Evolutionary conservation across 2,113 vertebrate species (phyloP).

Genomic region (Thalassarche chlororhynchos): DNA sequence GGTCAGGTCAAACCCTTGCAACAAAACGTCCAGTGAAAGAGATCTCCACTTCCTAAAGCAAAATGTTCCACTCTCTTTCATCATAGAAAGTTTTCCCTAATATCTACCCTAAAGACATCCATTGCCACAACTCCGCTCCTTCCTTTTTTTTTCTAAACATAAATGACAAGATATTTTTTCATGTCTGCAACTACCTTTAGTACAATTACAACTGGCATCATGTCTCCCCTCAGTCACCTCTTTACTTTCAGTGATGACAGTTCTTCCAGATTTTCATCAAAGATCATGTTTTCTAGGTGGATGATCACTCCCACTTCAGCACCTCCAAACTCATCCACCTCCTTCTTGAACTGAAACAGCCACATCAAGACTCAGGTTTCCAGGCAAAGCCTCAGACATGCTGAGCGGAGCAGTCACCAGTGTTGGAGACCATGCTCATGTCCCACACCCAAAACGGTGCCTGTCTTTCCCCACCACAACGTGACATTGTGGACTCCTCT

Average conservation of each 20-base stretch:
- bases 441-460: accelerated
- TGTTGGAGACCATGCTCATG: accelerated
- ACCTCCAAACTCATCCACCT: neutral
- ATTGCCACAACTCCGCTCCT: neutral
- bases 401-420: neutral
- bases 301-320: neutral
- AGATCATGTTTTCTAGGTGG: neutral
- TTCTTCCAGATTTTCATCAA: neutral
- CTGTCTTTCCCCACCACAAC: neutral
- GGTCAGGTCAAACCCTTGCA: neutral
- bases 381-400: neutral
- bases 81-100: accelerated
- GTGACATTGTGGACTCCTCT: neutral
- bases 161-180: neutral
- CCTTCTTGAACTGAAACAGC: neutral
- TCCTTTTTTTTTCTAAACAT: neutral
- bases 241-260: neutral
- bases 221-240: neutral
- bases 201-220: neutral
- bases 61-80: neutral
- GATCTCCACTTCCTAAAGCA: neutral
- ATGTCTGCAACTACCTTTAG: neutral
- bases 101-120: neutral
- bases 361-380: no score
- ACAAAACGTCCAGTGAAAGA: neutral